Evolutionary conservation across 2,113 vertebrate species (phyloP).

Genomic region (Rhinolophus sinicus): DNA sequence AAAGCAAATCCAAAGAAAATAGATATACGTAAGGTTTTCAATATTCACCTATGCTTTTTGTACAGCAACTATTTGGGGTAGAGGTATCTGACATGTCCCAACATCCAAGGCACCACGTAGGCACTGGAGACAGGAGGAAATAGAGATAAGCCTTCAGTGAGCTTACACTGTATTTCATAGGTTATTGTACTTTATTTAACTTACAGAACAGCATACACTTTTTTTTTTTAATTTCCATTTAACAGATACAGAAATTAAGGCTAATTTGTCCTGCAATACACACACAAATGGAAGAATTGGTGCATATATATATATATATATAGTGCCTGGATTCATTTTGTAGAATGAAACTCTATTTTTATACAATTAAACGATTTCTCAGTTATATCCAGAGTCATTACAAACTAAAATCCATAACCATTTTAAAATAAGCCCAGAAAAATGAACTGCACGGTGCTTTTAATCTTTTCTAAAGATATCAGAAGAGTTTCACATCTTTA

Average conservation of each 20-base stretch:
- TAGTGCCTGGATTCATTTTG: background rate
- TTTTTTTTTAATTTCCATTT: background rate
- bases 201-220: conserved; percentile 7
- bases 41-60: background rate
- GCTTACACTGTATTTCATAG: background rate
- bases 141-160: background rate
- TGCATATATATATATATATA: background rate
- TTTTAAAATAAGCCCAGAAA: conserved; percentile 26
- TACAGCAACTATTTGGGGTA: background rate
- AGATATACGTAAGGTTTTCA: background rate
- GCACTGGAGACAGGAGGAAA: background rate
- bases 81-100: background rate
- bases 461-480: conserved; percentile 45
- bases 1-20: background rate
- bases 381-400: conserved; percentile 23
- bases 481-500: conserved; percentile 31
- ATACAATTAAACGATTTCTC: conserved; percentile 27
- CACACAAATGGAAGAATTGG: background rate
- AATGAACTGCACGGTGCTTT: background rate
- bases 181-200: background rate
- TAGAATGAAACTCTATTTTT: background rate
- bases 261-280: background rate
- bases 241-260: background rate
- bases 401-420: conserved; percentile 26
- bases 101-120: background rate